Conservation (phyloP, 1,140 invertebrate genomes). For the Onthophagus taurus region DNA sequence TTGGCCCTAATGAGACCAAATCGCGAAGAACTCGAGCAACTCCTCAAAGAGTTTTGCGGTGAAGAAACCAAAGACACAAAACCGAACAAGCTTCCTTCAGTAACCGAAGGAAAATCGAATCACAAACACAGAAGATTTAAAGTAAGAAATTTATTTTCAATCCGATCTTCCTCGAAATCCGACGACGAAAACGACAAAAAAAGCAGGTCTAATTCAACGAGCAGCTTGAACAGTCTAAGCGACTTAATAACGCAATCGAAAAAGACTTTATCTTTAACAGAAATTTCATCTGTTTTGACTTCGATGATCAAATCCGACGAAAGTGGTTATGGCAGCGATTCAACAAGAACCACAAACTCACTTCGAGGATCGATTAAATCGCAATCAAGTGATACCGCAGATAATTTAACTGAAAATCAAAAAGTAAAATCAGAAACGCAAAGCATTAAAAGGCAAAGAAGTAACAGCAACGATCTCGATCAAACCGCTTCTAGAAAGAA, state of each 20-base stretch:
- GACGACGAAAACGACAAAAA: constrained; percentile 24
- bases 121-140: constrained; percentile 22
- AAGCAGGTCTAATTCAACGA: constrained; percentile 18
- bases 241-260: constrained; percentile 24
- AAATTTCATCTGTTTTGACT: constrained; percentile 15
- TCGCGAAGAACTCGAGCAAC: constrained; percentile 21
- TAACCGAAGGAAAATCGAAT: constrained; percentile 21
- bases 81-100: constrained; percentile 12
- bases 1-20: constrained; percentile 26
- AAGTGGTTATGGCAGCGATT: constrained; percentile 56
- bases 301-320: constrained; percentile 41
- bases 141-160: constrained; percentile 21
- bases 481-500: not conserved
- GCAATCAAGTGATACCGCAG: constrained; percentile 8
- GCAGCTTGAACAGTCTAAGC: constrained; percentile 24
- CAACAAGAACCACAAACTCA: constrained; percentile 47
- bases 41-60: constrained; percentile 18
- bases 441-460: not conserved
- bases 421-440: not conserved
- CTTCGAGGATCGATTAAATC: constrained; percentile 32
- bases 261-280: constrained; percentile 18
- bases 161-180: constrained; percentile 27
- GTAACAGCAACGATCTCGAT: not conserved
- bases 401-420: constrained; percentile 3
- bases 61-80: constrained; percentile 8